These are phyloP conservation scores for Coracopsis vasa DNA, from an alignment of 2,113 vertebrate genomes.

Conservation along the genomic window DNA sequence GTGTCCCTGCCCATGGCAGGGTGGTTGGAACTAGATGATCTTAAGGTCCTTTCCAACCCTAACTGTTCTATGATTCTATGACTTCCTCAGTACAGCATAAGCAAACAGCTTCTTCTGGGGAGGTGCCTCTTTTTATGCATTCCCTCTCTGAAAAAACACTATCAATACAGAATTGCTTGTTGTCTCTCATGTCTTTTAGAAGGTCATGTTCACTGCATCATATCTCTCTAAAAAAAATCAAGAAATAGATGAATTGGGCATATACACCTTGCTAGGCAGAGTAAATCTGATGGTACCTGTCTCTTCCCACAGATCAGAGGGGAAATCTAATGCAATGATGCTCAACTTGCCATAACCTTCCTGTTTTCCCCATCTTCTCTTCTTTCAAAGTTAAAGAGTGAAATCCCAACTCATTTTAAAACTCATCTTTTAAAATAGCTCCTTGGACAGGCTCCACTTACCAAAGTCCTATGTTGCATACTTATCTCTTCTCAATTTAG, in stretches of 20 bases:
- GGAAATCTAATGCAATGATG: not conserved
- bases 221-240: not conserved
- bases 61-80: not conserved
- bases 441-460: not conserved
- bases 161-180: not conserved
- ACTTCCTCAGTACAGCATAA: not conserved
- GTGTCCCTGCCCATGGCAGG: not conserved
- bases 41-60: not conserved
- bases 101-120: not conserved
- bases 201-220: not conserved
- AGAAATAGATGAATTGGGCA: not conserved
- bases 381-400: not conserved
- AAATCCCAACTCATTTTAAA: not conserved
- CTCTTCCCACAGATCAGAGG: not conserved
- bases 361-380: not conserved
- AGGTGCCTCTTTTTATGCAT: not conserved
- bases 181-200: not conserved
- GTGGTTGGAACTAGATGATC: not conserved
- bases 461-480: not conserved
- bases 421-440: not conserved
- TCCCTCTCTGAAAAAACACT: not conserved
- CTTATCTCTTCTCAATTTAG: not conserved
- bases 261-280: not conserved
- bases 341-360: not conserved
- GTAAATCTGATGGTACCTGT: not conserved